Base-by-base conservation (phyloP, 2,113 vertebrate species). In the Tiliqua scincoides region DNA sequence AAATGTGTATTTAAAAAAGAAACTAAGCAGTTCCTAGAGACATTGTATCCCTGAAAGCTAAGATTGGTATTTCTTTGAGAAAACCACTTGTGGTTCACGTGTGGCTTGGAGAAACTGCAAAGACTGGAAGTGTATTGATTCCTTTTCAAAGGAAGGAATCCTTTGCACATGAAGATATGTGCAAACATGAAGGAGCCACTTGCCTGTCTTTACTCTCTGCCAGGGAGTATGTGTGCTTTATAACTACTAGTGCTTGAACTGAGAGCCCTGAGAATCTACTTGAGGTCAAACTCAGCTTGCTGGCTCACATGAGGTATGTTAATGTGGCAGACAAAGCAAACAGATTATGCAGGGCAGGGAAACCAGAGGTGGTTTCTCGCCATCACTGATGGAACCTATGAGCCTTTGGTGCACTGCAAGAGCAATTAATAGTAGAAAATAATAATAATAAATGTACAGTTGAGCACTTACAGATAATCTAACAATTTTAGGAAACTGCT, bases 61-160 rank as follows among this genome's bases (percentile, higher is more conserved):
- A 67, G 70, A 2, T 61, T 48, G 73, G 3, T 27, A 63, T 35
- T 20, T 8, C 21, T 85, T 79, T 1, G 1, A 91, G 76, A 21
- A 89, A 83, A 73, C 75, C 68, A 63, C 14, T 76, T 81, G 61
- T 18, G 87, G 30, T 89, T 91, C 91, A 52, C 54, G 89, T 14
- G 61, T 59, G 63, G 71, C 48, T n/a, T 68, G 62, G 20, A 18
- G 20, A 43, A 76, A 59, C 59, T 73, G 25, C 48, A 68, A 20
- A 65, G 57, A 87, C 70, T 30, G 7, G n/a, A 37, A 87, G 6
- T 5, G 54, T 23, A 59, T 54, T 90, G 68, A 86, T 63, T 85
- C 83, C 35, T 43, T 83, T 70, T 89, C 70, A 85, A 85, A n/a
- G n/a, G n/a, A n/a, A n/a, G n/a, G n/a, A n/a, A n/a, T n/a, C n/a